These are phyloP conservation scores for Indicator indicator DNA, from an alignment of 2,113 vertebrate species.

Conservation along the genomic window DNA sequence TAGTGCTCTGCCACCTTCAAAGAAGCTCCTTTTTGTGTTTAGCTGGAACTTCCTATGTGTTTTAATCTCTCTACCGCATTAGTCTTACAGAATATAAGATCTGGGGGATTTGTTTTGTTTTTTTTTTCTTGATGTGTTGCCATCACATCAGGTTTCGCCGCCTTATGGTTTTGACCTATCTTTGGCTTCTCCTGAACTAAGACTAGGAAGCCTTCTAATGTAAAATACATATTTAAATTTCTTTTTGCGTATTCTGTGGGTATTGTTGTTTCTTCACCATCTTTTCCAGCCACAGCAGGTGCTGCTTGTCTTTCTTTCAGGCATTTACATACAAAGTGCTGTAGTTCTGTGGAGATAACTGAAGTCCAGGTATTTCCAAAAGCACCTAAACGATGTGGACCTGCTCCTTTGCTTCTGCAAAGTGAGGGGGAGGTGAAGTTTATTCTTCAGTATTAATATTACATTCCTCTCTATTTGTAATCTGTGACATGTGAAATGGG, in stretches of 20 bases:
- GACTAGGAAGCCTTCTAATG: not conserved
- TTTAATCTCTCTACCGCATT: no score
- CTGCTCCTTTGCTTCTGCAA: not conserved
- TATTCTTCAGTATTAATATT: not conserved
- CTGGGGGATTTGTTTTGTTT: no score
- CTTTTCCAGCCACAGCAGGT: not conserved
- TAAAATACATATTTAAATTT: not conserved
- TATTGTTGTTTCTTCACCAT: not conserved
- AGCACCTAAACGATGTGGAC: not conserved
- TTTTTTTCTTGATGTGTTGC: not conserved
- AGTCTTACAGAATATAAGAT: not conserved
- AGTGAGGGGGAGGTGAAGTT: not conserved
- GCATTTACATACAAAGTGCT: not conserved
- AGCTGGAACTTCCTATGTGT: no score
- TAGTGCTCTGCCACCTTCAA: no score
- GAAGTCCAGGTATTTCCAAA: not conserved
- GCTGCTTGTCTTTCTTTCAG: not conserved
- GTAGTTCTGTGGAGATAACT: not conserved
- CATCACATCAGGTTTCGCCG: not conserved
- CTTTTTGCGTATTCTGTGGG: not conserved
- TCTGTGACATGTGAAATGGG: not conserved
- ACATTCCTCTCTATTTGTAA: not conserved
- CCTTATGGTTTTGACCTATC: not conserved
- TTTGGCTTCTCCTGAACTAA: not conserved
- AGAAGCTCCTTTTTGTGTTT: no score